Conservation (phyloP, 2,888 invertebrate species). For the Polietes domitor region DNA sequence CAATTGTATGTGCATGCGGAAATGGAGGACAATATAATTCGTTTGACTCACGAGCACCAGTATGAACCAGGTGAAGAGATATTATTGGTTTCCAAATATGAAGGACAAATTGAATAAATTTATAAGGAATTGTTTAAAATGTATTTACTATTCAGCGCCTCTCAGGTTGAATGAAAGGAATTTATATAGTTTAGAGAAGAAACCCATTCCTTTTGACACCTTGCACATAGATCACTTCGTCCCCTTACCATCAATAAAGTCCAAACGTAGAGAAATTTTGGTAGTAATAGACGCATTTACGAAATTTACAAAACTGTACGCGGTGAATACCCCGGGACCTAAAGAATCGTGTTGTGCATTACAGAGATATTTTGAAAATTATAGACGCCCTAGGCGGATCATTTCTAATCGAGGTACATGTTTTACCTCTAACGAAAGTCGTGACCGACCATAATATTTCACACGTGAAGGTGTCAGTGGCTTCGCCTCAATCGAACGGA, state of each 20-base stretch:
- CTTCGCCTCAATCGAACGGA: conserved; percentile 39
- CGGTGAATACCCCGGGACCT: conserved; percentile 4
- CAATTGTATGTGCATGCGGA: background rate
- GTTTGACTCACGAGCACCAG: conserved; percentile 70
- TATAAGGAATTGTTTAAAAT: conserved; percentile 22
- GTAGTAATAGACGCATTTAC: conserved; percentile 22
- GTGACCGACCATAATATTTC: background rate
- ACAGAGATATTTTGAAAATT: background rate
- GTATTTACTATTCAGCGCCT: background rate
- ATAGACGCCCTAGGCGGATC: background rate
- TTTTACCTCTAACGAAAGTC: conserved; percentile 43
- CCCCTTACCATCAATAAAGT: conserved; percentile 10
- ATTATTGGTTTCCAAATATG: conserved; percentile 44
- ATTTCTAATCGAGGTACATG: background rate
- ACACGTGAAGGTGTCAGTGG: conserved; percentile 31
- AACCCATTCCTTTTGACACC: too few species aligned
- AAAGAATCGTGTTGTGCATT: background rate
- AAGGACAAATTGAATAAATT: conserved; percentile 14
- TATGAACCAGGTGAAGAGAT: conserved; percentile 66
- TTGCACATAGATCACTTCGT: conserved; percentile 9
- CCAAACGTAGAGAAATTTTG: background rate
- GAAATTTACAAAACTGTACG: conserved; percentile 9
- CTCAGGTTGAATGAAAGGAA: background rate
- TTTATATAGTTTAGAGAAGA: conserved; percentile 7
- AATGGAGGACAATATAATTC: conserved; percentile 54